Conservation (phyloP, 1,140 invertebrate species). For the Tachypleus tridentatus region DNA sequence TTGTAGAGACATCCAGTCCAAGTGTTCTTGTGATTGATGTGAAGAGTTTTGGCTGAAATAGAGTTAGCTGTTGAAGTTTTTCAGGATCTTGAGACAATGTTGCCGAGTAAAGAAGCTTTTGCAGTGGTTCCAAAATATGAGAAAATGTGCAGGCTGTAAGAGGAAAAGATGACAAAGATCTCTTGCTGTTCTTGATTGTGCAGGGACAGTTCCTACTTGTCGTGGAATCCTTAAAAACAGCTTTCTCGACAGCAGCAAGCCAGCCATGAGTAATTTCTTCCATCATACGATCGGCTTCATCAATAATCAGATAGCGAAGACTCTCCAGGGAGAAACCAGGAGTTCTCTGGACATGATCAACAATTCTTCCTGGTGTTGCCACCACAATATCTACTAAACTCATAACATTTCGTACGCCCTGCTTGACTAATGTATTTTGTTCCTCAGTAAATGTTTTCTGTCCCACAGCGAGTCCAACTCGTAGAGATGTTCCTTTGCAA, state of each 20-base stretch:
- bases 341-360: constrained; percentile 81
- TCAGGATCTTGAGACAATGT: constrained; percentile 93
- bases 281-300: constrained; percentile 90
- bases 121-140: constrained; percentile 40
- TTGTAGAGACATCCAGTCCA: neutral
- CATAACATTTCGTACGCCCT: constrained; percentile 35
- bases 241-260: constrained; percentile 51
- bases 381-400: constrained; percentile 69
- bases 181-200: neutral
- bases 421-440: constrained; percentile 55
- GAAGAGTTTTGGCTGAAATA: constrained; percentile 86
- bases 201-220: constrained; percentile 10
- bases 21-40: constrained; percentile 1
- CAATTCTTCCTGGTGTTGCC: constrained; percentile 80
- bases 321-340: constrained; percentile 66
- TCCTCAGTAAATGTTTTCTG: constrained; percentile 57
- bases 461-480: constrained; percentile 59
- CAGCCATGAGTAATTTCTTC: constrained; percentile 82
- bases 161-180: neutral
- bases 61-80: constrained; percentile 67
- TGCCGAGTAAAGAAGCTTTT: constrained; percentile 91
- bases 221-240: constrained; percentile 19
- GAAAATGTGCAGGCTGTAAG: constrained; percentile 11
- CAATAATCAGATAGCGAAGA: constrained; percentile 67
- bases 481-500: constrained; percentile 53